Percentiles rank a stretch among this genome's conserved stretches.
These are phyloP conservation scores for Tyto alba DNA, from an alignment of 2,113 vertebrate species.

Conservation along the genomic window DNA sequence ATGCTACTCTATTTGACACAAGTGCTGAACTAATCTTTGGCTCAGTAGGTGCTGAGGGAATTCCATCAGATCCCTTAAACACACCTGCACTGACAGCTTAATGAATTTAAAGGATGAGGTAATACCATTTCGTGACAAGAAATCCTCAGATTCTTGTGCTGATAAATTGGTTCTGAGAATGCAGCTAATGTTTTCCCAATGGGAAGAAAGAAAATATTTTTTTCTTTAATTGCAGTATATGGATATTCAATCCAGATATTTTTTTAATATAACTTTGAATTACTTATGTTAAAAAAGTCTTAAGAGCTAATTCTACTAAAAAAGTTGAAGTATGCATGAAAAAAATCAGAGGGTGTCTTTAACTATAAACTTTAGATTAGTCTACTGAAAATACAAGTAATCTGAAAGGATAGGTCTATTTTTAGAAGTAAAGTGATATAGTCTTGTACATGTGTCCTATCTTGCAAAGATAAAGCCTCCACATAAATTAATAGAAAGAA, in stretches of 20 bases:
- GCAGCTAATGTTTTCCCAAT: neutral
- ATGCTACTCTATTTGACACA: neutral
- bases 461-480: neutral
- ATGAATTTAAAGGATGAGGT: neutral
- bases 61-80: neutral
- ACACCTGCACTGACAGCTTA: neutral
- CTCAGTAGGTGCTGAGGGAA: conserved; percentile 1
- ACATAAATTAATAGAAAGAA: neutral
- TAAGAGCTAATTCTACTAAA: neutral
- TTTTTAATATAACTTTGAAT: neutral
- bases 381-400: neutral
- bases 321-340: neutral
- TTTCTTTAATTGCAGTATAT: conserved; percentile 1
- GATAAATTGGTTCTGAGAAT: neutral
- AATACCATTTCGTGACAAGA: neutral
- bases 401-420: neutral
- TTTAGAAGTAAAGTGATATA: neutral
- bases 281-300: neutral
- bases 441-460: neutral
- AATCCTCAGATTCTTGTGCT: conserved; percentile 14
- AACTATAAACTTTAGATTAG: neutral
- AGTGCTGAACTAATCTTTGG: neutral
- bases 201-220: neutral
- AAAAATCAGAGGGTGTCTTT: neutral
- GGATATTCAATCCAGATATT: neutral